Evolutionary conservation across 2,888 invertebrate species (phyloP), one percentile per base, ranked within the genome.

Genomic region (Epicampocera succincta): DNA sequence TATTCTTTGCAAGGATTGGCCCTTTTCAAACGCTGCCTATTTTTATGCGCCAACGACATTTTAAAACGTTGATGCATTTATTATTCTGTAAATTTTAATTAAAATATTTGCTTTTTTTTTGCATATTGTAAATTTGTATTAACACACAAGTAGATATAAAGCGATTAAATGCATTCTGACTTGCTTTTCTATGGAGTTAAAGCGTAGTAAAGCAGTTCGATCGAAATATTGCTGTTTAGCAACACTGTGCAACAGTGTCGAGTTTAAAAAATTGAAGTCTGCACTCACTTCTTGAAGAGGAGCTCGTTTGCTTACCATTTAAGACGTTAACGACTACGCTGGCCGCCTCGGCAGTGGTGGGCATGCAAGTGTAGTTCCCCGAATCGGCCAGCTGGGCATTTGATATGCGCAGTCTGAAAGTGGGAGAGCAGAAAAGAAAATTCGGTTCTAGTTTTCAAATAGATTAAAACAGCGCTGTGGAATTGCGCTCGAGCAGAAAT

Each of bases 291-390:
- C n/a, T 25, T 25, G 25, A 25, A 25, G 5, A 25, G 25, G 3
- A 25, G 5, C 2, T 25, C 25, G 2, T 48, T 52, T 79, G 84
- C 92, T 93, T 92, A 96, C 96, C 96, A 91, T 96, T 96, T 90
- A 97, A 96, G 88, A 97, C 96, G 91, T 97, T 96, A 85, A 97
- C 96, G 90, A 95, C 95, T 86, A 96, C 96, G 86, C 95, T 96
- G 83, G 96, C 95, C 40, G 95, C 94, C 86, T 95, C 95, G 58
- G 96, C 96, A 89, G 96, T 95, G 42, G 97, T 96, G 19, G 97
- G 97, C 85, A 95, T 94, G 90, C 97, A 97, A 89, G 96, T 96
- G 91, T 97, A 97, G 92, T 97, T 97, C 76, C 97, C 97, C 72
- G 96, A 96, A 91, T 97, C 96, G 42, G 94, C 92, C 58, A 94